A percentile compares a stretch with the other conserved stretches of the same genome.
Conservation (phyloP, 2,113 vertebrate species). For the Nesoenas mayeri region DNA sequence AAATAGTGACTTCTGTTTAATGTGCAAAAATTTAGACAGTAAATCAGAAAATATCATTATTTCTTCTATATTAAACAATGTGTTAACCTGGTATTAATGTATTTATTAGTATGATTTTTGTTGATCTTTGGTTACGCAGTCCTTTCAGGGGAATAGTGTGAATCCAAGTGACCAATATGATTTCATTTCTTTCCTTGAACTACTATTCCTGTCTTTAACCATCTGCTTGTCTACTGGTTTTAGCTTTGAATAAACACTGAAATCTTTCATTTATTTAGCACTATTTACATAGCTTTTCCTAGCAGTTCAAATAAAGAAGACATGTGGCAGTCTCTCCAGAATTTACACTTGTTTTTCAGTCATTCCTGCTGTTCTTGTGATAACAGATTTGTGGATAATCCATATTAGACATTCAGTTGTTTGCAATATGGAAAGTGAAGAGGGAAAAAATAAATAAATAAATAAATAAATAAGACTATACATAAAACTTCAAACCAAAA, state of each 20-base stretch:
- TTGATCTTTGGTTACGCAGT: not conserved
- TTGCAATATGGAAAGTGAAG: not conserved
- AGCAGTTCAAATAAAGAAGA: not conserved
- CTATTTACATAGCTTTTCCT: slow-evolving; percentile 32
- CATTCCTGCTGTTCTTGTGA: not conserved
- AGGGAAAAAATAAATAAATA: not conserved
- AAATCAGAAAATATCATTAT: not conserved
- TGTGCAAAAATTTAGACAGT: not conserved
- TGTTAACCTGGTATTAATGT: not conserved
- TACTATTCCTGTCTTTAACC: not conserved
- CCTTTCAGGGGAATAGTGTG: not conserved
- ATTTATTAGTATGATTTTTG: not conserved
- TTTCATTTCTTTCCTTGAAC: not conserved
- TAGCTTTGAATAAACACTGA: not conserved
- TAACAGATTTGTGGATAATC: slow-evolving; percentile 41
- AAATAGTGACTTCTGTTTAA: not conserved
- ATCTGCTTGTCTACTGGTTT: not conserved
- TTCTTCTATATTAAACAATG: not conserved
- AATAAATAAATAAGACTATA: not conserved
- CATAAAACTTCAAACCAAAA: not conserved
- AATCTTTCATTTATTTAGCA: slow-evolving; percentile 5
- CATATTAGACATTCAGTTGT: slow-evolving; percentile 20
- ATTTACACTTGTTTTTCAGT: slow-evolving; percentile 19
- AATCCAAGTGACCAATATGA: not conserved
- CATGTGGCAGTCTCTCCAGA: not conserved